These are phyloP conservation scores for Papilio helenus DNA, from an alignment of 1,140 invertebrate genomes.

Conservation along the genomic window DNA sequence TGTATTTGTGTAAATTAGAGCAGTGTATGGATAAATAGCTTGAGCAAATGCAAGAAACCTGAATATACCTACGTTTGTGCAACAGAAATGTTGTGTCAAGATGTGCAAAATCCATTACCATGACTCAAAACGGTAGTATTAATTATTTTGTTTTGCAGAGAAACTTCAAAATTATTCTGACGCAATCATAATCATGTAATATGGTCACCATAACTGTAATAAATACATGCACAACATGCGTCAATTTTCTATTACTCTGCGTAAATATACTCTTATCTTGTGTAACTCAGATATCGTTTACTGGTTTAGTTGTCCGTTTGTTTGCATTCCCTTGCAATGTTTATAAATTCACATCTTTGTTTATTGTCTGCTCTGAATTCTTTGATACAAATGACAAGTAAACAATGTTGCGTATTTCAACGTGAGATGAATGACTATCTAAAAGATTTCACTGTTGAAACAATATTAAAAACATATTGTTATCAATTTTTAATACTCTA, in stretches of 20 bases:
- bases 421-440: background rate
- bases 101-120: no score
- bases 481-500: background rate
- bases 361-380: constrained; percentile 29
- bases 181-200: no score
- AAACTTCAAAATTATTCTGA: background rate
- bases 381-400: constrained; percentile 18
- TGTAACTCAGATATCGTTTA: constrained; percentile 5
- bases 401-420: background rate
- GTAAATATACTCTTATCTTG: background rate
- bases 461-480: background rate
- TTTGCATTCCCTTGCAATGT: constrained; percentile 25
- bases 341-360: constrained; percentile 21
- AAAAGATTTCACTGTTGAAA: background rate
- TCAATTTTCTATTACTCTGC: constrained; percentile 14
- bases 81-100: background rate
- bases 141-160: background rate
- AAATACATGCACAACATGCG: constrained; percentile 1
- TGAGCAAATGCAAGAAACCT: background rate
- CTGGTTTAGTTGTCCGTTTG: constrained; percentile 2
- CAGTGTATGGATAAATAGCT: background rate
- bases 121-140: no score
- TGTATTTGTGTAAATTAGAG: background rate
- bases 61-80: background rate
- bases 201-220: background rate